phyloP scores from a whole-genome alignment of 2,113 vertebrate species.

The Pan paniscus region DNA sequence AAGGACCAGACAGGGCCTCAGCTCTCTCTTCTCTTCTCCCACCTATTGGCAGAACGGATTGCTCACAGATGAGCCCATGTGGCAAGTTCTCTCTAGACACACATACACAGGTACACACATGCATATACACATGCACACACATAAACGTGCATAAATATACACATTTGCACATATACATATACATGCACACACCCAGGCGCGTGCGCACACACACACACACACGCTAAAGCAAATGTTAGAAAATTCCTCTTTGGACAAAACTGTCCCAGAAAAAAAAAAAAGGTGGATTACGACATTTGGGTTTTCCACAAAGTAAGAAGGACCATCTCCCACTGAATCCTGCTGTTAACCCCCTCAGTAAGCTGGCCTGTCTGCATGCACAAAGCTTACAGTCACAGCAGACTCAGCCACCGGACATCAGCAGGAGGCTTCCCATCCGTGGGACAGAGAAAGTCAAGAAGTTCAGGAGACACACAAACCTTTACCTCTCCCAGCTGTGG shows the following conservation, averaged over 20 bases:
- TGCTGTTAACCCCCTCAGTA: neutral
- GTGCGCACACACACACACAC: rapidly evolving
- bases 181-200: neutral
- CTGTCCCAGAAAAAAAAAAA: neutral
- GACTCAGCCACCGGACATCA: rapidly evolving
- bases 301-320: neutral
- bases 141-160: rapidly evolving
- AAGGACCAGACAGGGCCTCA: no score
- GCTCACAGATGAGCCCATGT: no score
- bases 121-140: neutral
- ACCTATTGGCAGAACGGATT: neutral
- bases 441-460: neutral
- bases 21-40: neutral
- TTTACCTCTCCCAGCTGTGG: neutral
- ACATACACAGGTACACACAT: rapidly evolving
- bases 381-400: neutral
- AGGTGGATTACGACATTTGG: neutral
- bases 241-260: neutral
- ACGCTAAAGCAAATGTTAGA: neutral
- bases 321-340: neutral
- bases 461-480: neutral
- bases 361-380: neutral
- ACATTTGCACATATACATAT: neutral
- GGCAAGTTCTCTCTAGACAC: no score
- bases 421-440: neutral